Evolutionary conservation across 2,797 vertebrate species (phyloP).

Genomic region (Catostomus latipinnis): DNA sequence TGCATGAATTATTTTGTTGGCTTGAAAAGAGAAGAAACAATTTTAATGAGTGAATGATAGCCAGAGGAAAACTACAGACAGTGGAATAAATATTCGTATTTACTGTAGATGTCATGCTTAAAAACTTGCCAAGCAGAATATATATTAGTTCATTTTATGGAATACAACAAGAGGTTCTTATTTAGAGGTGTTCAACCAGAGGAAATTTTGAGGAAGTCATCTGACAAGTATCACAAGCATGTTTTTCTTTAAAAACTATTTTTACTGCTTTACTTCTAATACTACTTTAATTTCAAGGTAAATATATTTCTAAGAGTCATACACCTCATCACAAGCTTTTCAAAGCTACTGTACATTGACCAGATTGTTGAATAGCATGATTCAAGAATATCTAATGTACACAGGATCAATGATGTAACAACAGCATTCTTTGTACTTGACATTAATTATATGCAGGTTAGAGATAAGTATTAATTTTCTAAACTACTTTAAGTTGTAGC

Average conservation of each 20-base stretch:
- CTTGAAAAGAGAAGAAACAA: slow-evolving; percentile 27
- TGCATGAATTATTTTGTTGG: slow-evolving; percentile 39
- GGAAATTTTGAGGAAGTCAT: not conserved
- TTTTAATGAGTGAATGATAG: slow-evolving; percentile 38
- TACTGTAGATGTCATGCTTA: not conserved
- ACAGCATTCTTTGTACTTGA: not conserved
- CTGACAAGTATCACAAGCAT: not conserved
- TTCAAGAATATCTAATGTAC: not conserved
- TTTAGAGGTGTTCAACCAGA: not conserved
- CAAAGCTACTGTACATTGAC: not conserved
- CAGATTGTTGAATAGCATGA: not conserved
- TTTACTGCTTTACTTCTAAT: too few relatives aligned
- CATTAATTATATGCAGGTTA: too few relatives aligned
- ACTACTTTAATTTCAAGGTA: not conserved
- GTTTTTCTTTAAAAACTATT: not conserved
- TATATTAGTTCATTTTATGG: not conserved
- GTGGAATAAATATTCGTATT: slow-evolving; percentile 5
- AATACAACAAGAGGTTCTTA: not conserved
- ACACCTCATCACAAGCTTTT: not conserved
- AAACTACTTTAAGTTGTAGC: too few relatives aligned
- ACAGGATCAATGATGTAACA: not conserved
- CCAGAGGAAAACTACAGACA: slow-evolving; percentile 3
- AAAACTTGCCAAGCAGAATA: not conserved
- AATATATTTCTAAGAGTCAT: not conserved
- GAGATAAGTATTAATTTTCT: too few relatives aligned